Conservation (phyloP, 2,113 vertebrate genomes). For the Mionectes macconnelli region DNA sequence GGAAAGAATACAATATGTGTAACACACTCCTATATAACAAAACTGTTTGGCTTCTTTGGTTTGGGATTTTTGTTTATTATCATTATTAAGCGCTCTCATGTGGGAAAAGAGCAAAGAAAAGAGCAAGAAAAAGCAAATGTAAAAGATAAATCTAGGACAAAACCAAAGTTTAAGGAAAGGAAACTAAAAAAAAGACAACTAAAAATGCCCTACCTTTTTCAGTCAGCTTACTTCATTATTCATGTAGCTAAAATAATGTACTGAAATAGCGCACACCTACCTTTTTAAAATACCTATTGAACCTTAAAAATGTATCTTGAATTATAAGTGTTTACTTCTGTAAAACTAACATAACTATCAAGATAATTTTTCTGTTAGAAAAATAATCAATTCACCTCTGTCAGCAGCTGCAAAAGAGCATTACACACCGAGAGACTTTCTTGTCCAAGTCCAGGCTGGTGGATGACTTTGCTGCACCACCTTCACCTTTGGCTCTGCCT, state of each 20-base stretch:
- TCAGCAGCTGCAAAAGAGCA: not conserved
- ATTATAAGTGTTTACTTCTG: not conserved
- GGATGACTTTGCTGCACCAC: not conserved
- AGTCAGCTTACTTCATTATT: not conserved
- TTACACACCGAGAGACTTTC: too few relatives aligned
- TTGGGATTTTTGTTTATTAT: not conserved
- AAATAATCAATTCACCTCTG: not conserved
- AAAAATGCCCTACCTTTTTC: not conserved
- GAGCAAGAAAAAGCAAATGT: not conserved
- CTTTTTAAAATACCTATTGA: not conserved
- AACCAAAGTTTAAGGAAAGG: not conserved
- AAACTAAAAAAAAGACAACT: not conserved
- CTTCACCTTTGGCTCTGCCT: not conserved
- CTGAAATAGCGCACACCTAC: not conserved
- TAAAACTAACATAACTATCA: not conserved
- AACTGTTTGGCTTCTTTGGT: not conserved
- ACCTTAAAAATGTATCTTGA: not conserved
- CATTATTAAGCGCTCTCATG: not conserved
- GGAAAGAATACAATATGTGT: not conserved
- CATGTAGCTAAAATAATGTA: not conserved
- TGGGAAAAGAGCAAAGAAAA: not conserved
- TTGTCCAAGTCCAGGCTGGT: fast-evolving
- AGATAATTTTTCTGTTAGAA: not conserved
- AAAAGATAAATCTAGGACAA: not conserved
- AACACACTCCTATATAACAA: not conserved